phyloP scores from a whole-genome alignment of 2,113 vertebrate genomes.

The Beaufortia kweichowensis region DNA sequence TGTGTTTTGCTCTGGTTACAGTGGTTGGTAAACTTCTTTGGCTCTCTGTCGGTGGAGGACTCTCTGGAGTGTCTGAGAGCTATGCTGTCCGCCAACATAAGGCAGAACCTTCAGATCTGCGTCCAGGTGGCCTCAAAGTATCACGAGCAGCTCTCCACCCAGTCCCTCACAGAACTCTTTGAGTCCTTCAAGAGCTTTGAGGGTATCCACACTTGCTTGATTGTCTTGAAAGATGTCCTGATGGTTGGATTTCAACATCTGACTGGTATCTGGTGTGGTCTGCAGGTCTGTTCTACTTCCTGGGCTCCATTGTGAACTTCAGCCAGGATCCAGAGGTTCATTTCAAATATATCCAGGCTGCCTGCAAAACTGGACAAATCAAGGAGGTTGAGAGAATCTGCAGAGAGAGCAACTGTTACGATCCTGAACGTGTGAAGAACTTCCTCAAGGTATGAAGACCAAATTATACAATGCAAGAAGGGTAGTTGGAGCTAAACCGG shows the following conservation, averaged over 20 bases:
- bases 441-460: constrained; percentile 87
- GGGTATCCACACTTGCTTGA: constrained; percentile 70
- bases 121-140: constrained; percentile 99
- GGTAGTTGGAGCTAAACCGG: no score
- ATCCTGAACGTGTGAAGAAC: constrained; percentile 97
- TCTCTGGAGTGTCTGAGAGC: constrained; percentile 96
- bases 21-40: constrained; percentile 99
- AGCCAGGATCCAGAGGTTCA: constrained; percentile 99
- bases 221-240: background rate
- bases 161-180: constrained; percentile 95
- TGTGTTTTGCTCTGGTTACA: constrained; percentile 56
- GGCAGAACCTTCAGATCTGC: constrained; percentile 98
- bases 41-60: constrained; percentile 95
- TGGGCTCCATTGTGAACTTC: constrained; percentile 99
- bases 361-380: constrained; percentile 98
- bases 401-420: constrained; percentile 97
- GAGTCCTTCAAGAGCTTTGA: constrained; percentile 99
- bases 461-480: background rate
- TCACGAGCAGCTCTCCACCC: constrained; percentile 93
- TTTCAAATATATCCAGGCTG: constrained; percentile 99
- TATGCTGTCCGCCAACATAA: constrained; percentile 97
- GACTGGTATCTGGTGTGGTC: background rate
- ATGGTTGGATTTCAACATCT: background rate
- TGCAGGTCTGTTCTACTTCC: constrained; percentile 95
- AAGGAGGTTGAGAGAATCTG: constrained; percentile 99